Evolutionary conservation across 2,888 invertebrate genomes (phyloP).

Genomic region (Adineta ricciae): DNA sequence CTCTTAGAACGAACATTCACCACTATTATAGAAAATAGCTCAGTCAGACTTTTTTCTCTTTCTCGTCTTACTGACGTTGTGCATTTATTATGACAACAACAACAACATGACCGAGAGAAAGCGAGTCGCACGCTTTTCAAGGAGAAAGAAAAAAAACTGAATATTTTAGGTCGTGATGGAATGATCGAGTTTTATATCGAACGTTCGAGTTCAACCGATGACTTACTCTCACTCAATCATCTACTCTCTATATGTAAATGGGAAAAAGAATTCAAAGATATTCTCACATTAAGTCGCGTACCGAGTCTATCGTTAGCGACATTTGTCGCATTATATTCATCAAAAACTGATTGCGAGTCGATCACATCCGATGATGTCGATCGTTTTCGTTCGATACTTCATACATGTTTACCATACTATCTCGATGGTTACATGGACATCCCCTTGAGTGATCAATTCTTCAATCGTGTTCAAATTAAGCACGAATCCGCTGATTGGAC

Average conservation of each 20-base stretch:
- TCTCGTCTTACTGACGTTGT: too few species aligned
- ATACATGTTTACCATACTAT: conserved; percentile 5
- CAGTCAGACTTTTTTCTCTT: too few species aligned
- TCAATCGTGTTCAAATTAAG: not conserved
- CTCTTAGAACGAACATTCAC: too few species aligned
- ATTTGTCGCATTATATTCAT: conserved; percentile 18
- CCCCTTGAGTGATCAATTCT: not conserved
- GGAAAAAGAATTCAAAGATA: conserved; percentile 11
- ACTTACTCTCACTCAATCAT: conserved; percentile 16
- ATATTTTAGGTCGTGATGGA: conserved; percentile 6
- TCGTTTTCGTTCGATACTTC: not conserved
- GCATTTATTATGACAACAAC: too few species aligned
- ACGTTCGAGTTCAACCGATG: not conserved
- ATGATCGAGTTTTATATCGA: conserved; percentile 29
- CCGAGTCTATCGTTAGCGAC: conserved; percentile 20
- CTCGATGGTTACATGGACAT: not conserved
- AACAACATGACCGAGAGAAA: too few species aligned
- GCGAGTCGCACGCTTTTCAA: too few species aligned
- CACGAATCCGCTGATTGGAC: not conserved
- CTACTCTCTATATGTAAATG: conserved; percentile 27
- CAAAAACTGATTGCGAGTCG: conserved; percentile 13
- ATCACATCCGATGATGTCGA: conserved; percentile 12
- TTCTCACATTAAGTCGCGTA: not conserved
- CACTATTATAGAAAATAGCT: too few species aligned
- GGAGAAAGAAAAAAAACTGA: too few species aligned